Conservation (phyloP, 2,888 invertebrate genomes). For the Candidula unifasciata region DNA sequence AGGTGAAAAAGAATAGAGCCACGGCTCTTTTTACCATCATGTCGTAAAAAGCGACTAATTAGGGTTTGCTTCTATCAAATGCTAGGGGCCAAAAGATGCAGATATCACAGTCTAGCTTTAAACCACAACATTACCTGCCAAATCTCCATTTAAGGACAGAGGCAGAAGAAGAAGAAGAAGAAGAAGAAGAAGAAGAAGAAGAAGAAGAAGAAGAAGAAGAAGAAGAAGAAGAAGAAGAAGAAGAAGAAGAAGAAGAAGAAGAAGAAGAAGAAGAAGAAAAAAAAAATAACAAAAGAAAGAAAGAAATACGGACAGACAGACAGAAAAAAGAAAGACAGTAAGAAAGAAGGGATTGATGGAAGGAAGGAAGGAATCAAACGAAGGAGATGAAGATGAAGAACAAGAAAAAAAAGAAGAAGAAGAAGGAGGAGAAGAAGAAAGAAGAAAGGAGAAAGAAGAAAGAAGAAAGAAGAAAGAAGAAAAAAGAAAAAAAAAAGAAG, state of each 20-base stretch:
- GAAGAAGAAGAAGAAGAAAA: constrained; percentile 27
- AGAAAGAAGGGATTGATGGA: constrained; percentile 20
- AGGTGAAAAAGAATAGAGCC: too few species aligned
- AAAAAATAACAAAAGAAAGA: too few species aligned
- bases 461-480: not conserved
- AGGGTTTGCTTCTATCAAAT: too few species aligned
- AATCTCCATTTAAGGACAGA: too few species aligned
- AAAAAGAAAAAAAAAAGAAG: not conserved
- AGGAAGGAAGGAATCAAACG: not conserved
- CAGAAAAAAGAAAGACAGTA: constrained; percentile 5
- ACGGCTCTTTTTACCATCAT: too few species aligned
- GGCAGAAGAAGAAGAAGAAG: too few species aligned
- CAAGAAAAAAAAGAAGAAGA: not conserved
- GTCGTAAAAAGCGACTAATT: too few species aligned
- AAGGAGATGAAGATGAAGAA: not conserved
- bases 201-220: not conserved
- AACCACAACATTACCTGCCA: too few species aligned
- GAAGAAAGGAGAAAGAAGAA: not conserved
- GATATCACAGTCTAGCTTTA: too few species aligned
- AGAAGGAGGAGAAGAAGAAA: not conserved
- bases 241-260: not conserved
- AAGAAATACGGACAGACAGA: too few species aligned
- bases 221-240: constrained; percentile 17
- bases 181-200: not conserved
- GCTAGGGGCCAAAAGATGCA: too few species aligned